Evolutionary conservation across 2,797 vertebrate species (phyloP).

Genomic region (Tragopan temminckii): DNA sequence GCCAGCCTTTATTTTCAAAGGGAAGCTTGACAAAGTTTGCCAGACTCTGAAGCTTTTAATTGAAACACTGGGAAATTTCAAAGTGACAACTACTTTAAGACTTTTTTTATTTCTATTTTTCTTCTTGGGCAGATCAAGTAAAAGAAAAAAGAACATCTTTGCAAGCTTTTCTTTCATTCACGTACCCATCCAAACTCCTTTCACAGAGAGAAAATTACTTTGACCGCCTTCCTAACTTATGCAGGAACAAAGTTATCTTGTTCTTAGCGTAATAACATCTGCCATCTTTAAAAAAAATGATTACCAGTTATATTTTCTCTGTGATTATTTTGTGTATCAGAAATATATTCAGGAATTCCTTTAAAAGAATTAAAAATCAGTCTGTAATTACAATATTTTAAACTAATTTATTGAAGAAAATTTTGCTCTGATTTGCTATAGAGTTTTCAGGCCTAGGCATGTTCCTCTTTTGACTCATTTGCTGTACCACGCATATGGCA

Average conservation of each 20-base stretch:
- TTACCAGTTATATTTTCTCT: neutral
- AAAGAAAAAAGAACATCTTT: neutral
- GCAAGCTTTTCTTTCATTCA: constrained; percentile 25
- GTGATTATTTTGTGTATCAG: neutral
- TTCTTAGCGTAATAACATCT: neutral
- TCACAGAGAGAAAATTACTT: neutral
- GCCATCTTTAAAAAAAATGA: neutral
- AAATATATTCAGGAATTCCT: neutral
- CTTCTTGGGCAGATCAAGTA: constrained; percentile 13
- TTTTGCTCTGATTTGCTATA: neutral
- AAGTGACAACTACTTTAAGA: constrained; percentile 30
- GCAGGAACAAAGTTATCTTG: neutral
- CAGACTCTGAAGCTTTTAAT: constrained; percentile 54
- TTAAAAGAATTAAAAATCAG: neutral
- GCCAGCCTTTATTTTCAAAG: neutral
- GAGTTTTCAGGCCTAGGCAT: neutral
- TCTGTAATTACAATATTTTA: neutral
- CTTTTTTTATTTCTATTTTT: neutral
- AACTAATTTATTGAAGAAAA: neutral
- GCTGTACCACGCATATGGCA: rapidly evolving
- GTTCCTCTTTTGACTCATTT: neutral
- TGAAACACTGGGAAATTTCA: constrained; percentile 71
- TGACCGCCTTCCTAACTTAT: neutral
- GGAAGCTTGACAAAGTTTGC: constrained; percentile 32
- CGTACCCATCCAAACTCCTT: neutral